A percentile compares a stretch with the other conserved stretches of the same genome.
Conservation (phyloP, 2,113 vertebrate species). For the Poeciliopsis turrubarensis region DNA sequence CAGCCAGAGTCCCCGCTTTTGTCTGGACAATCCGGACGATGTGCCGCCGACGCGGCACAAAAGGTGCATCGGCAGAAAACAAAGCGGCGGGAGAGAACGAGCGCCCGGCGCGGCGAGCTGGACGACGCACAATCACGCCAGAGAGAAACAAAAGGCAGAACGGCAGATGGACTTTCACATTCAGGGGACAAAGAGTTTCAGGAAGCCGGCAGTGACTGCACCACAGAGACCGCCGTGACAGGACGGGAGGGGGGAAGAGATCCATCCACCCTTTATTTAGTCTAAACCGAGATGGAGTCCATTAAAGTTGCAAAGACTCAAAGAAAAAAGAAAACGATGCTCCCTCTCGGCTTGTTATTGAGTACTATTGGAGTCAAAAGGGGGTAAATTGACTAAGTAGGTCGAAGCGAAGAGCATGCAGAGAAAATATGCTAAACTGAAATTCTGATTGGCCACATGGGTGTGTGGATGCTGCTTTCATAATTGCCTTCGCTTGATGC, state of each 20-base stretch:
- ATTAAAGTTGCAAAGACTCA: constrained; percentile 29
- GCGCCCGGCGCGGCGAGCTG: constrained; percentile 7
- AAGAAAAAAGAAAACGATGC: constrained; percentile 29
- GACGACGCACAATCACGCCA: neutral
- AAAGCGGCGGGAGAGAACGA: too few species aligned
- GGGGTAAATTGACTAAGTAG: constrained; percentile 72
- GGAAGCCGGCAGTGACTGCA: constrained; percentile 46
- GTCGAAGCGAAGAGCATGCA: constrained; percentile 49
- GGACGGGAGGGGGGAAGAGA: constrained; percentile 4
- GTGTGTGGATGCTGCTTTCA: constrained; percentile 57
- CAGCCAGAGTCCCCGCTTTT: constrained; percentile 10
- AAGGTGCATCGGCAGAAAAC: neutral
- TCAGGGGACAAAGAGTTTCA: constrained; percentile 15
- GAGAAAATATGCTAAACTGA: constrained; percentile 63
- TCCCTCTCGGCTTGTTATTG: constrained; percentile 50
- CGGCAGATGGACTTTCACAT: constrained; percentile 28
- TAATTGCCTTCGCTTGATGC: constrained; percentile 63
- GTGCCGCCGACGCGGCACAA: constrained; percentile 3
- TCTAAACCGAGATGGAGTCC: constrained; percentile 21
- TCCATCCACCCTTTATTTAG: constrained; percentile 34
- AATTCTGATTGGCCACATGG: constrained; percentile 67
- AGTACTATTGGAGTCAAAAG: constrained; percentile 61
- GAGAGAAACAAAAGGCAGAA: constrained; percentile 15
- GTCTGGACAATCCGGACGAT: neutral
- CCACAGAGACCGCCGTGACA: constrained; percentile 21